Evolutionary conservation across 2,797 vertebrate genomes (phyloP).

Genomic region (Thaleichthys pacificus): DNA sequence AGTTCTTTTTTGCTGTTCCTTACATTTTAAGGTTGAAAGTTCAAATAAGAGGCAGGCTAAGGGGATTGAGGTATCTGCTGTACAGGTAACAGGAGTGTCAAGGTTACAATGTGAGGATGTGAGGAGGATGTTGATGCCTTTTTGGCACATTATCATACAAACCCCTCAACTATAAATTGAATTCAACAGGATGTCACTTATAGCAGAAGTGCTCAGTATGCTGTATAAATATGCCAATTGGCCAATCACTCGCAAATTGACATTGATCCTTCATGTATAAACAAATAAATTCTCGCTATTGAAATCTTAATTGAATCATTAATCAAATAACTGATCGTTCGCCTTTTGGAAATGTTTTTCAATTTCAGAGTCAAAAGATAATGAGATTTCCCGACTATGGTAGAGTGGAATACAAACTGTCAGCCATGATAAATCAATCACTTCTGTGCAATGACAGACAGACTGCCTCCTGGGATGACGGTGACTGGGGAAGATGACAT

Average conservation of each 20-base stretch:
- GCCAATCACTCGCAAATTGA: neutral
- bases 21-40: neutral
- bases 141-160: no score
- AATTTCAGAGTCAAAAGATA: neutral
- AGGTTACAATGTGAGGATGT: neutral
- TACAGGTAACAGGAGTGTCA: neutral
- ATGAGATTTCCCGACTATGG: neutral
- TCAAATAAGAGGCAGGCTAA: conserved; percentile 16
- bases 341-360: neutral
- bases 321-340: neutral
- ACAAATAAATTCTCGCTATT: neutral
- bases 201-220: neutral
- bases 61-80: neutral
- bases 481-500: conserved; percentile 52
- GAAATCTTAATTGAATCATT: neutral
- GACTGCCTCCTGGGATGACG: conserved; percentile 24
- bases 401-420: neutral
- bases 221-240: neutral
- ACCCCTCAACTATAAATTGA: neutral
- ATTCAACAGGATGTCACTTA: neutral
- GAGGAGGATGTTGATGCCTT: neutral
- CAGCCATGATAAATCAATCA: conserved; percentile 19
- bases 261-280: neutral
- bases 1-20: conserved; percentile 12
- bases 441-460: conserved; percentile 14